Evolutionary conservation across 2,888 invertebrate species (phyloP).

Genomic region (Drosophila mercatorum): DNA sequence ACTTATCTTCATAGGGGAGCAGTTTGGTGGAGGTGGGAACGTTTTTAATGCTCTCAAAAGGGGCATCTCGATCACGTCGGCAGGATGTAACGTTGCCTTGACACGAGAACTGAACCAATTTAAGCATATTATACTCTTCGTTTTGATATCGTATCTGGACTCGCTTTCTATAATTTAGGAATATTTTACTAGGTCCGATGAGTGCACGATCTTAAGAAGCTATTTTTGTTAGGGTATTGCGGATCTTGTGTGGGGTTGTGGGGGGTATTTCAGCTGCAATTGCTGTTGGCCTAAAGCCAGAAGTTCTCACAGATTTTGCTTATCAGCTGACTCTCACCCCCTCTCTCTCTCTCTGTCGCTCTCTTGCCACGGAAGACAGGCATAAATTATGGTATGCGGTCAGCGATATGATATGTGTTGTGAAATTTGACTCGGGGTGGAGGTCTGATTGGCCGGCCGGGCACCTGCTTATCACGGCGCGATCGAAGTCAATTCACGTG

Average conservation of each 20-base stretch:
- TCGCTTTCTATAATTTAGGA: neutral
- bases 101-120: neutral
- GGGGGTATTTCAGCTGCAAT: neutral
- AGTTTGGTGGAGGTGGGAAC: neutral
- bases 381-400: constrained; percentile 54
- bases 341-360: neutral
- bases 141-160: neutral
- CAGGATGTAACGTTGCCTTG: neutral
- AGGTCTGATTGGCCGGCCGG: neutral
- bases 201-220: too few relatives aligned
- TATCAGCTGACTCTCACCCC: constrained; percentile 29
- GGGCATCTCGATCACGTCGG: neutral
- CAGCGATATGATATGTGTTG: constrained; percentile 30
- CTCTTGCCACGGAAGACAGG: constrained; percentile 41
- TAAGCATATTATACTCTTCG: neutral
- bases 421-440: constrained; percentile 32
- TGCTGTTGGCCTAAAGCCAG: constrained; percentile 58
- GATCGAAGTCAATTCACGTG: constrained; percentile 17
- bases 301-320: constrained; percentile 10
- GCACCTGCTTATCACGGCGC: constrained; percentile 21
- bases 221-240: constrained; percentile 12
- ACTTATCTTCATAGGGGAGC: constrained; percentile 41
- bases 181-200: neutral
- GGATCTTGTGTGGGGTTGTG: neutral
- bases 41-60: neutral